Conservation (phyloP, 64 coral and sea anemone genomes). For the Porites australiensis region DNA sequence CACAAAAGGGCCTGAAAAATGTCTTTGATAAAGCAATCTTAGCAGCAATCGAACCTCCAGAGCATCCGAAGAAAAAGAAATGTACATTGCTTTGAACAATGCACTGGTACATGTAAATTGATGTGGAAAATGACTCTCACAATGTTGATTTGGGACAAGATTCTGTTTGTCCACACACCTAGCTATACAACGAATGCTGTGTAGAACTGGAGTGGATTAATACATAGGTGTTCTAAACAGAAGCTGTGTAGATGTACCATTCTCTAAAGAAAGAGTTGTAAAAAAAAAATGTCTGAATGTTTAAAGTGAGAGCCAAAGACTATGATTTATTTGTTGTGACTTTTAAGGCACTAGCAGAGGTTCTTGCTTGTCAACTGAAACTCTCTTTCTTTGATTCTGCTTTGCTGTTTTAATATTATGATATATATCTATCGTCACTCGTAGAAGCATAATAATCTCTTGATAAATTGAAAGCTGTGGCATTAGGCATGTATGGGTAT, state of each 20-base stretch:
- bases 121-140: not conserved
- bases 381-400: too few relatives aligned
- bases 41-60: conserved; percentile 96
- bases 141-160: conserved; percentile 34
- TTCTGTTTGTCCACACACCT: conserved; percentile 13
- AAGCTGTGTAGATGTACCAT: not conserved
- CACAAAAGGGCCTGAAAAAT: conserved; percentile 98
- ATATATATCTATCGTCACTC: too few relatives aligned
- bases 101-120: not conserved
- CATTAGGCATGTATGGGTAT: too few relatives aligned
- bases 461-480: too few relatives aligned
- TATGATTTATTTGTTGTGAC: not conserved
- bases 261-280: too few relatives aligned
- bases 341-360: not conserved
- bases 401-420: too few relatives aligned
- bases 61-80: conserved; percentile 96
- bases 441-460: too few relatives aligned
- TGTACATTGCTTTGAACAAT: conserved; percentile 62
- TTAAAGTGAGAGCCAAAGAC: not conserved
- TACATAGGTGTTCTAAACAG: not conserved
- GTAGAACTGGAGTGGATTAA: not conserved
- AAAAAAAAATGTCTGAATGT: too few relatives aligned
- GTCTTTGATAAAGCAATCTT: conserved; percentile 99
- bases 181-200: not conserved
- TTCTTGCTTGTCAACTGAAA: not conserved